A percentile compares a stretch with the other conserved stretches of the same genome.
Conservation (phyloP, 2,888 invertebrate species). For the Mesoligia furuncula region DNA sequence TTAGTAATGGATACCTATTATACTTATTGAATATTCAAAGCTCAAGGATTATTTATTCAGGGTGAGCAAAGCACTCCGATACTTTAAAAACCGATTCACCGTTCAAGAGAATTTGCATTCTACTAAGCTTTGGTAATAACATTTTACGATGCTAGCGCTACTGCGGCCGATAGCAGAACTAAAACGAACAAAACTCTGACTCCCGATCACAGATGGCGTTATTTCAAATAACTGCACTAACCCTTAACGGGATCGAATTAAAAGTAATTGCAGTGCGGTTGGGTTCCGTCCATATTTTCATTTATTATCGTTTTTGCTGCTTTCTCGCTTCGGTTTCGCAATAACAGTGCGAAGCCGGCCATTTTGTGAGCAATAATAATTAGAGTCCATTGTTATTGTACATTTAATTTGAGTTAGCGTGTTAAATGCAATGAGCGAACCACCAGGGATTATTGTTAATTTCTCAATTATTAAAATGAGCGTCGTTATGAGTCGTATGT, state of each 20-base stretch:
- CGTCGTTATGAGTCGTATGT: constrained; percentile 64
- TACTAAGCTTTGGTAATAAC: constrained; percentile 61
- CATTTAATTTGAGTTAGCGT: constrained; percentile 75
- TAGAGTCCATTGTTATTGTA: constrained; percentile 77
- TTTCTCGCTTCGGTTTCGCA: constrained; percentile 67
- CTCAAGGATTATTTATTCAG: constrained; percentile 21
- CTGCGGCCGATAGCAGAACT: constrained; percentile 75
- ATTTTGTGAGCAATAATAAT: constrained; percentile 76
- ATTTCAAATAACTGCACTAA: constrained; percentile 68
- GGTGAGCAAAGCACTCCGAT: constrained; percentile 26
- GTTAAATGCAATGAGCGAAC: constrained; percentile 67
- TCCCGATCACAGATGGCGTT: constrained; percentile 81
- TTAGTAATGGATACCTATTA: constrained; percentile 11
- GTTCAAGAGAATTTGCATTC: constrained; percentile 66
- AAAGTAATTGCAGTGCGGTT: constrained; percentile 73
- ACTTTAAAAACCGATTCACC: constrained; percentile 44
- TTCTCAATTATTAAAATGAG: constrained; percentile 77
- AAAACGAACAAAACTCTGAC: constrained; percentile 73
- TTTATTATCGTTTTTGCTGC: constrained; percentile 74
- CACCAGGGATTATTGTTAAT: constrained; percentile 72
- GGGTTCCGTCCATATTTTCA: constrained; percentile 77
- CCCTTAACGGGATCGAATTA: constrained; percentile 72
- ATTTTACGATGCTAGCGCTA: constrained; percentile 72
- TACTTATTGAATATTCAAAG: constrained; percentile 46
- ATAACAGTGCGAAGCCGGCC: constrained; percentile 64